Percentiles rank a stretch among this genome's conserved stretches.
phyloP scores from a whole-genome alignment of 2,888 invertebrate species.

The Pelosia muscerda region DNA sequence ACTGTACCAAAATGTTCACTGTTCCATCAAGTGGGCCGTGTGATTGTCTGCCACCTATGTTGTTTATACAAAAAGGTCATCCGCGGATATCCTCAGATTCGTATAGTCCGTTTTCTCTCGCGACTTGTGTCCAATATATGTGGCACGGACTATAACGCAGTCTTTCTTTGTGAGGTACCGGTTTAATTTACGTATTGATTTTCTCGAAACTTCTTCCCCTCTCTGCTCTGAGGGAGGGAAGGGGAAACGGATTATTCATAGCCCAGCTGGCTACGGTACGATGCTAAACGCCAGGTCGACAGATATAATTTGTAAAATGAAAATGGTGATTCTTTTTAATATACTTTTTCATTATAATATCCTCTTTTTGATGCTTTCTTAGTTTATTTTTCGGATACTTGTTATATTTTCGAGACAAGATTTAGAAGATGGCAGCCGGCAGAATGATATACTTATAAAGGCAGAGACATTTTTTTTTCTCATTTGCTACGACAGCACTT shows the following conservation, averaged over 20 bases:
- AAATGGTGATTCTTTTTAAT: not conserved
- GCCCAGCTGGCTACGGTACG: not conserved
- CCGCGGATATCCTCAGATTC: no score
- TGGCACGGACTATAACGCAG: no score
- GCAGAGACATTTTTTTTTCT: no score
- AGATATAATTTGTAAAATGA: not conserved
- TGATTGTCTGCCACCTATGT: no score
- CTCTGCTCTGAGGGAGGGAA: not conserved
- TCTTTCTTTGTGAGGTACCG: constrained; percentile 50
- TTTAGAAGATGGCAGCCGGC: no score
- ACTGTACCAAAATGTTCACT: no score
- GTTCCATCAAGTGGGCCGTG: no score
- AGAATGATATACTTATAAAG: no score
- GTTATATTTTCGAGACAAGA: not conserved
- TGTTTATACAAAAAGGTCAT: no score
- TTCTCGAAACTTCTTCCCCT: constrained; percentile 6
- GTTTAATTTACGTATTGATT: constrained; percentile 34
- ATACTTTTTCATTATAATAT: not conserved
- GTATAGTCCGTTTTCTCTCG: no score
- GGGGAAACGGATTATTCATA: not conserved
- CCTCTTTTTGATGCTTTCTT: not conserved
- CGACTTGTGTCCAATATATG: no score
- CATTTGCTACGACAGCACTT: no score
- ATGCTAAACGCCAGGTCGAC: not conserved
- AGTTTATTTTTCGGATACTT: not conserved